Base-by-base conservation (phyloP, 1,140 invertebrate species). In the Trypoxylus dichotomus region DNA sequence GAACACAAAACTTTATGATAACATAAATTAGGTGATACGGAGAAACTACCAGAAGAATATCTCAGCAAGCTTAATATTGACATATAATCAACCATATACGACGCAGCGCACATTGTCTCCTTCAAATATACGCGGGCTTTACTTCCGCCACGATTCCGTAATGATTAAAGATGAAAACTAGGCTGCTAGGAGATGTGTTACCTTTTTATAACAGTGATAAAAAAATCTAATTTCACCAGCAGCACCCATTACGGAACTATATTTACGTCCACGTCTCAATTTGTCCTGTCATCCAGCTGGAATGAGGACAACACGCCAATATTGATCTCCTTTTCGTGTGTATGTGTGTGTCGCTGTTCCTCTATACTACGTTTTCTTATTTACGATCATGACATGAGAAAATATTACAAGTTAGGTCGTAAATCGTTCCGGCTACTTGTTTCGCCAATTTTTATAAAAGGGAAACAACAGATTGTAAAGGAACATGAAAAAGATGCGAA, bases 161-260 rank as follows among this genome's bases (percentile, higher is more conserved):
- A 63, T 63, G 60, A 63, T 63, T 63, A 63, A 63, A 63, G 60
- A 63, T 63, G 60, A 63, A 63, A 63, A 63, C 60, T 63, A 63
- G 60, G 60, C 60, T 63, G 21, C 60, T 19, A n/a, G 60, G 10
- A 63, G 60, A 63, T 5, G 60, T 63, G 19, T 63, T 63, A 63
- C 60, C 60, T 63, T 63, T 63, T 63, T 63, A 63, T 63, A 63
- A 63, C 60, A 27, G 60, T 24, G 60, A 63, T 63, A 58, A 58
- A 58, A 58, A 58, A 58, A 58, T 58, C 47, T 58, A 58, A 58
- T 58, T 58, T 58, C 21, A 63, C 60, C 60, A 63, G 60, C 19
- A 63, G 60, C 60, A 63, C 60, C 60, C 60, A 63, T 63, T 63
- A 63, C 60, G 60, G 60, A 63, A 63, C 60, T 63, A 63, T 63